Base-by-base conservation (phyloP, 2,113 vertebrate species). In the Rhabdornis inornatus region DNA sequence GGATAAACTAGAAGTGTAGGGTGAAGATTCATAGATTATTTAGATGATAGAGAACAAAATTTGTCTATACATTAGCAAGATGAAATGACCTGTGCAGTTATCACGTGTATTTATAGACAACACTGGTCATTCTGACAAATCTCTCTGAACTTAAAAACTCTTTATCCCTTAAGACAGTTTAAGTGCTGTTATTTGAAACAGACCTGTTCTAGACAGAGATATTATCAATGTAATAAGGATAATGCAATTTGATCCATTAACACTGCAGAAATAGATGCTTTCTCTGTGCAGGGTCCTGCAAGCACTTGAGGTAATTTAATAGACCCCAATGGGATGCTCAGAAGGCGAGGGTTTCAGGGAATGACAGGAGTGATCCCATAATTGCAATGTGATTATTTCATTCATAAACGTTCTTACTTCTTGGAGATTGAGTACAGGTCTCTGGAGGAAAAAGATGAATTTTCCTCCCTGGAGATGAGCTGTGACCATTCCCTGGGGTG, bases 401-500 rank as follows among this genome's bases (percentile, higher is more conserved):
- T 93, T 95, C 60, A 92, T 68, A 57, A 75, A 24, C 3, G 2
- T 49, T 74, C 56, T 24, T 50, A 12, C 42, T 82, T 47, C 10
- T 0, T 35, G 28, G 47, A 0, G 0, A 77, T 3, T 23, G 27
- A 92, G 28, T 44, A 45, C 17, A 70, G 68, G 49, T 86, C 79
- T 66, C 88, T 27, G 31, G 79, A 86, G 90, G 28, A 60, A 79
- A 72, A 53, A 66, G 44, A 83, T 42, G 64, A 23, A 7, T 45
- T 50, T 81, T 71, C 69, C 56, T 93, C 94, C 76, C 63, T 74
- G 33, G 95, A 78, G 88, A 93, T 23, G 37, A 81, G 79, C 76
- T 71, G 40, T 88, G 92, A 27, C 94, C 92, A 6, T 87, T 94
- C 88, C 85, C 90, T 75, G 64, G 44, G 79, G 85, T 49, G 56